Evolutionary conservation across 2,888 invertebrate species (phyloP), one percentile per base, ranked within the genome.

Genomic region (Drosophila aldrichi): DNA sequence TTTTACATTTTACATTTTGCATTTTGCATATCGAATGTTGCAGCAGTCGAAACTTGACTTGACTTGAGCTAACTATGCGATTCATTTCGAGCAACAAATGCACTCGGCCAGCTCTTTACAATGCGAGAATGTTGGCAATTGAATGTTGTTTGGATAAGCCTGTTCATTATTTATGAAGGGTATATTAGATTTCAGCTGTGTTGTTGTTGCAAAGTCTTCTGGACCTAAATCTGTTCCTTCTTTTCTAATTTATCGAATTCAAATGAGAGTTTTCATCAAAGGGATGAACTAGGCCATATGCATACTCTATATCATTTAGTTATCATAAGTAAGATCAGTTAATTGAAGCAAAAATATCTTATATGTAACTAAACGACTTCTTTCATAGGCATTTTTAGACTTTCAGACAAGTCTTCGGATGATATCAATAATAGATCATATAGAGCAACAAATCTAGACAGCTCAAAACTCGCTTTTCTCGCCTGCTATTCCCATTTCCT

Each of bases 31-130:
- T 18, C 18, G 20, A 34, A 52, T 25, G 52, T n/a, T 34, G 40
- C 18, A 4, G 5, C 22, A 4, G 7, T 18, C 6, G 10, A 38
- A 18, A 18, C 7, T 20, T 20, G 0, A 46, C n/a, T n/a, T n/a
- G n/a, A n/a, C 10, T 29, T 18, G 44, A 40, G 32, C 41, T 9
- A 14, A 49, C 49, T 43, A 18, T 41, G 34, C 8, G 16, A 9
- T 43, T 25, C 48, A 48, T 22, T 62, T 38, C 49, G 51, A 29
- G 49, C 29, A 60, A 60, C 44, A 34, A 22, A 36, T 18, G 16
- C 25, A 61, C 43, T 54, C 32, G 8, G 14, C 32, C 18, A 20
- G 29, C 29, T 32, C 38, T 25, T 54, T 7, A 38, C 25, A 8
- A 1, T 12, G 3, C 8, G 25, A 8, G 38, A 54, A 38, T 54